phyloP scores from a whole-genome alignment of 1,140 invertebrate species.

The Andricus grossulariae region DNA sequence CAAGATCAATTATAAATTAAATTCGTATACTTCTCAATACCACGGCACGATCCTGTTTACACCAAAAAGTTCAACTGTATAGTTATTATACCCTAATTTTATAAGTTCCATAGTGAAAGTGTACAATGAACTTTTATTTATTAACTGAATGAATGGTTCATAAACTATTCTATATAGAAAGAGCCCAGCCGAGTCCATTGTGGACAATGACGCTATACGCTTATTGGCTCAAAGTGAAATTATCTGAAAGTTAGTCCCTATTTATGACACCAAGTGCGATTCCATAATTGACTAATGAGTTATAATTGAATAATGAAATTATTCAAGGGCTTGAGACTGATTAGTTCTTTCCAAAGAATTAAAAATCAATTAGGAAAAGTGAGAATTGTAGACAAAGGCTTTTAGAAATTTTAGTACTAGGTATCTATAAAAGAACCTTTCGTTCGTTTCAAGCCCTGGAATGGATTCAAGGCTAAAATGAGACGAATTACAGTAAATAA shows the following conservation, averaged over 20 bases:
- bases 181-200: constrained; percentile 65
- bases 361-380: too few species aligned
- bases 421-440: not conserved
- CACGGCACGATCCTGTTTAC: not conserved
- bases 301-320: not conserved
- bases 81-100: not conserved
- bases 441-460: not conserved
- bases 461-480: not conserved
- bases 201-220: constrained; percentile 71
- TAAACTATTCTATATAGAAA: constrained; percentile 45
- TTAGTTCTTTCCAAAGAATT: too few species aligned
- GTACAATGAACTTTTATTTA: constrained; percentile 37
- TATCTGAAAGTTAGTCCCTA: constrained; percentile 56
- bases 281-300: constrained; percentile 52
- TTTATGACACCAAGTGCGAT: constrained; percentile 68
- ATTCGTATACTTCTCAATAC: not conserved
- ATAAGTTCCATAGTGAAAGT: not conserved
- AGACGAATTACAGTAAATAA: constrained; percentile 6
- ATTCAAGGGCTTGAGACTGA: not conserved
- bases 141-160: constrained; percentile 17
- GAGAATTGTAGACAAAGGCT: not conserved
- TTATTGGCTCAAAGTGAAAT: constrained; percentile 66
- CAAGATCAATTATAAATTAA: not conserved
- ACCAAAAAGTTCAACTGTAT: not conserved
- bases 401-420: not conserved